Evolutionary conservation across 2,113 vertebrate species (phyloP).

Genomic region (Lontra canadensis): DNA sequence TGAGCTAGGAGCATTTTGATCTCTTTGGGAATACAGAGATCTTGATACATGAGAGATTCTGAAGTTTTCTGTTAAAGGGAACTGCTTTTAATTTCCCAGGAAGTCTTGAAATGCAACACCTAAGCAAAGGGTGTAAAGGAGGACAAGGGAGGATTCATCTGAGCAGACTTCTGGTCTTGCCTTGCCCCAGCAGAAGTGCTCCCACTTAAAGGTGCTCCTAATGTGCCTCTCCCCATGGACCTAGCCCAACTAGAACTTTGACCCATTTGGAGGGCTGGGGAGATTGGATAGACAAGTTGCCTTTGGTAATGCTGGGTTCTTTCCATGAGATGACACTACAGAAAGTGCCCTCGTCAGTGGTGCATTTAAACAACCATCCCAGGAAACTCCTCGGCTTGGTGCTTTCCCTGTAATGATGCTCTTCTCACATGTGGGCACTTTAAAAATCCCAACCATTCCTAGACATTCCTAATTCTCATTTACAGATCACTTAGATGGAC

Average conservation of each 20-base stretch:
- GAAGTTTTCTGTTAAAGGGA: background rate
- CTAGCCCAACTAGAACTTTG: background rate
- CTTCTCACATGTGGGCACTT: background rate
- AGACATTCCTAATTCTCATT: background rate
- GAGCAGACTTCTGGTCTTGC: background rate
- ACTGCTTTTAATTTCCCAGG: background rate
- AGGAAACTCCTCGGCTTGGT: background rate
- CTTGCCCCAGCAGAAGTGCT: background rate
- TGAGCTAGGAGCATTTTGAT: background rate
- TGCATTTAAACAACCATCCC: background rate
- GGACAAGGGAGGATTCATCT: background rate
- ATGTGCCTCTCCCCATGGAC: background rate
- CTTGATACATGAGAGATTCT: background rate
- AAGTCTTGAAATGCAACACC: background rate
- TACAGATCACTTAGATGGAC: background rate
- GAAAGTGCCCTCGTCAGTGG: background rate
- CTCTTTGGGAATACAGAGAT: background rate
- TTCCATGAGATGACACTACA: background rate
- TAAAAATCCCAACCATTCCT: background rate
- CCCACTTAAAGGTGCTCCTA: background rate
- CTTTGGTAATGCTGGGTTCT: background rate
- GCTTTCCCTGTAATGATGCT: background rate
- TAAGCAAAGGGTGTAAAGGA: background rate
- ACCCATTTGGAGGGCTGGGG: background rate
- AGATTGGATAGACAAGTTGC: background rate